Conservation (phyloP, 2,888 invertebrate species). For the Phyllotreta cruciferae region DNA sequence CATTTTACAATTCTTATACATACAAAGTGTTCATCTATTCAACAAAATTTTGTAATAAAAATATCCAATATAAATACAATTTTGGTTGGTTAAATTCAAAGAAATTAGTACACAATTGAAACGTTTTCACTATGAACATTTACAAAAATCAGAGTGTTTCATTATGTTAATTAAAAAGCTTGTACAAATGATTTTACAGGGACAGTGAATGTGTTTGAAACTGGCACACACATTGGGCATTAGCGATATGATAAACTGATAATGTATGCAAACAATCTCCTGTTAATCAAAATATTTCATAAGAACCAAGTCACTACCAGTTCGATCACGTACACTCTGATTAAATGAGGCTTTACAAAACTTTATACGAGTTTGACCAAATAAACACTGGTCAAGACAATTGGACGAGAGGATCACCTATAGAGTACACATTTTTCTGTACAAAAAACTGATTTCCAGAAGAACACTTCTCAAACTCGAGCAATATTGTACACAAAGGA, state of each 20-base stretch:
- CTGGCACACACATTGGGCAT: constrained; percentile 3
- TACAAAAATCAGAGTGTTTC: constrained; percentile 12
- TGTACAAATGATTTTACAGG: too few species aligned
- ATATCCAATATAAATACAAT: constrained; percentile 41
- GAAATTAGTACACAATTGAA: constrained; percentile 32
- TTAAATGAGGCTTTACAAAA: neutral
- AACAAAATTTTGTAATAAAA: constrained; percentile 48
- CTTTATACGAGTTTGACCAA: constrained; percentile 10
- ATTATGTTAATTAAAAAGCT: too few species aligned
- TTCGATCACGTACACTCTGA: constrained; percentile 11
- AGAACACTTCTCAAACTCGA: constrained; percentile 6
- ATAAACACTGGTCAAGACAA: constrained; percentile 13
- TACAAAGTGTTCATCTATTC: constrained; percentile 57
- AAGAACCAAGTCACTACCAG: constrained; percentile 3
- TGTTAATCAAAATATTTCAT: neutral
- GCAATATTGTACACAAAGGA: neutral
- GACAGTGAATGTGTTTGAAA: neutral
- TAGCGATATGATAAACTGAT: neutral
- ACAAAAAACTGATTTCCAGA: constrained; percentile 32
- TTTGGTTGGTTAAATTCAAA: constrained; percentile 36
- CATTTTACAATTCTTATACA: constrained; percentile 60
- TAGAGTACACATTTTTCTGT: constrained; percentile 29
- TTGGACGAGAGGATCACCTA: constrained; percentile 28
- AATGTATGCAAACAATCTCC: neutral
- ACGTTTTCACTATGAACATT: constrained; percentile 30